Percentiles rank a stretch among this genome's conserved stretches.
phyloP scores from a whole-genome alignment of 1,140 invertebrate genomes.

The Scaptomyza graminum region DNA sequence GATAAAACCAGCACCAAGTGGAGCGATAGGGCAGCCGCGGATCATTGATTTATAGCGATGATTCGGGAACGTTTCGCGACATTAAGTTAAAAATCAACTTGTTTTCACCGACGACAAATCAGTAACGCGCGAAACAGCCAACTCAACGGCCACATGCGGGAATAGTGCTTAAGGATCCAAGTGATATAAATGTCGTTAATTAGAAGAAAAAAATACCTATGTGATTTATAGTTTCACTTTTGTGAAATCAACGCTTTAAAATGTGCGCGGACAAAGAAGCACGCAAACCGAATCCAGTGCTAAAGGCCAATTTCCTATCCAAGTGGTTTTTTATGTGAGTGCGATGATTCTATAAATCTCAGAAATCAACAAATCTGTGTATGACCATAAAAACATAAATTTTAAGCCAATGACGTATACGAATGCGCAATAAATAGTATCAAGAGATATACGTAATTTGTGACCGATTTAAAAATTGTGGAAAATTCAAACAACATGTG shows the following conservation, averaged over 20 bases:
- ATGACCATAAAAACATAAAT: slow-evolving; percentile 22
- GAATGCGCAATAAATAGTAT: slow-evolving; percentile 21
- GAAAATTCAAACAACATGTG: slow-evolving; percentile 5
- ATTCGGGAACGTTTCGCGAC: slow-evolving; percentile 43
- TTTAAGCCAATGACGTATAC: not conserved
- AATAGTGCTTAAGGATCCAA: slow-evolving; percentile 48
- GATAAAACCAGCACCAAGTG: slow-evolving; percentile 67
- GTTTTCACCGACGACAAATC: slow-evolving; percentile 42
- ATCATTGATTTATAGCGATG: slow-evolving; percentile 77
- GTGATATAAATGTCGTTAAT: slow-evolving; percentile 20
- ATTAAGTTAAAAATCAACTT: slow-evolving; percentile 68
- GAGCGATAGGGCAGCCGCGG: slow-evolving; percentile 46
- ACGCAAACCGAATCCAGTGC: slow-evolving; percentile 74
- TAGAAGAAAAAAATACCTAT: not conserved
- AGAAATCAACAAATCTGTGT: no score
- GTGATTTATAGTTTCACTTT: not conserved
- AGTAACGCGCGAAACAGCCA: slow-evolving; percentile 51
- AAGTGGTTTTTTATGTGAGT: slow-evolving; percentile 83
- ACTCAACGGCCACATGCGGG: slow-evolving; percentile 34
- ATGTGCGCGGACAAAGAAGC: slow-evolving; percentile 55
- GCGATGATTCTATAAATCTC: slow-evolving; percentile 1
- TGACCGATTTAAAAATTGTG: slow-evolving; percentile 17
- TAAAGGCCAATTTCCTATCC: slow-evolving; percentile 76
- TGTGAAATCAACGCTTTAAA: slow-evolving; percentile 24
- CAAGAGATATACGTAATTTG: slow-evolving; percentile 38